Percentiles rank a stretch among this genome's conserved stretches.
Conservation (phyloP, 2,888 invertebrate genomes). For the Trichopria drosophilae region DNA sequence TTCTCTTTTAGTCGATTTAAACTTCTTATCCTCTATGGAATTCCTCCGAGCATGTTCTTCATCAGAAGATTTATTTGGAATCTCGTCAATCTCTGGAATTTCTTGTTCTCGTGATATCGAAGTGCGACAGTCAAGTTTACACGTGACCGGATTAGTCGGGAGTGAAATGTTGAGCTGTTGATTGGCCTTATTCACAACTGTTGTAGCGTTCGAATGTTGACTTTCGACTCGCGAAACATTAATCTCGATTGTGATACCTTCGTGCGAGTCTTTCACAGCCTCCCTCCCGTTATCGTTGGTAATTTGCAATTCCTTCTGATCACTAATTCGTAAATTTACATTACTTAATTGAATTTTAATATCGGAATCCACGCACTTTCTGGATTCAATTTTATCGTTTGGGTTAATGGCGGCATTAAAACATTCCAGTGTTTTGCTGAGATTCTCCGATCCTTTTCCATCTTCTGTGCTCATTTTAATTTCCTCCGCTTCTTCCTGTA, state of each 20-base stretch:
- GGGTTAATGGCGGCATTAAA: not conserved
- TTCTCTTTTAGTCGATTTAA: slow-evolving; percentile 6
- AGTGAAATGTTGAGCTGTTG: slow-evolving; percentile 25
- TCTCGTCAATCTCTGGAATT: too few relatives aligned
- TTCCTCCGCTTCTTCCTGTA: slow-evolving; percentile 29
- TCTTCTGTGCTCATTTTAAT: slow-evolving; percentile 21
- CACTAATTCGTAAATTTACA: slow-evolving; percentile 49
- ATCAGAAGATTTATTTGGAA: not conserved
- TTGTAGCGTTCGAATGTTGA: slow-evolving; percentile 18
- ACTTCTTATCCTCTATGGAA: not conserved
- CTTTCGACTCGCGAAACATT: slow-evolving; percentile 52
- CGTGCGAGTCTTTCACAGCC: slow-evolving; percentile 29
- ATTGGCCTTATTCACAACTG: slow-evolving; percentile 24
- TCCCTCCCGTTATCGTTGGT: slow-evolving; percentile 35
- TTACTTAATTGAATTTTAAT: slow-evolving; percentile 50
- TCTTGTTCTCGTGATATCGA: too few relatives aligned
- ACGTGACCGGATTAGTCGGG: slow-evolving; percentile 7
- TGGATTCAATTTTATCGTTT: slow-evolving; percentile 2
- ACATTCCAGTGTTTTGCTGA: too few relatives aligned
- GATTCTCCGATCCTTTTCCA: slow-evolving; percentile 6
- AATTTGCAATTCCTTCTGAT: slow-evolving; percentile 35
- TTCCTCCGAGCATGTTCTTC: not conserved
- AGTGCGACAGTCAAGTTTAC: slow-evolving; percentile 18
- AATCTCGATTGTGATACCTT: slow-evolving; percentile 53
- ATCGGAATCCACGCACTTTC: slow-evolving; percentile 37